Percentiles rank a stretch among this genome's conserved stretches.
These are phyloP conservation scores for Garrulus glandarius DNA, from an alignment of 2,797 vertebrate species.

Conservation along the genomic window DNA sequence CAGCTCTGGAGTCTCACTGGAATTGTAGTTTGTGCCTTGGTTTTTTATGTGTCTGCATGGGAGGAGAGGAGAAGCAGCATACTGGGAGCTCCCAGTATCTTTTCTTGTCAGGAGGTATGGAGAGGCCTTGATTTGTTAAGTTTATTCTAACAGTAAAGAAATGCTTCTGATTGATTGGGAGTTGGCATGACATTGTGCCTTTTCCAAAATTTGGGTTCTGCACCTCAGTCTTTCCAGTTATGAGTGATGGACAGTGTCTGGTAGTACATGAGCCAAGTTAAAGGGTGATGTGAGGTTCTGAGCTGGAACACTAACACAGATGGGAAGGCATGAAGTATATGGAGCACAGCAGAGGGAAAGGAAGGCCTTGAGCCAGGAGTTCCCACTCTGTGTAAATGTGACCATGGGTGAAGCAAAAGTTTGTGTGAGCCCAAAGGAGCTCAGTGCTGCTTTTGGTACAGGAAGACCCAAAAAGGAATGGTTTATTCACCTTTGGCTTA, in stretches of 20 bases:
- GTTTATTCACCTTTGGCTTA: not conserved
- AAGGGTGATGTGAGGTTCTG: rapidly evolving
- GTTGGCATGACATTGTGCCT: not conserved
- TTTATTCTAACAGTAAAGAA: not conserved
- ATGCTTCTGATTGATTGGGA: not conserved
- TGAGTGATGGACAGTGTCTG: not conserved
- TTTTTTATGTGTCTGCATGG: not conserved
- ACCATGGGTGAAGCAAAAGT: not conserved
- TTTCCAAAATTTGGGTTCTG: not conserved
- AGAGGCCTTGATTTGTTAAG: not conserved
- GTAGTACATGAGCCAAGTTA: rapidly evolving
- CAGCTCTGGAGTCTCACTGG: not conserved
- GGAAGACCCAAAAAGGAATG: not conserved
- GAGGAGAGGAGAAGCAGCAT: not conserved
- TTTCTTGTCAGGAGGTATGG: not conserved
- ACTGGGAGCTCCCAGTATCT: not conserved
- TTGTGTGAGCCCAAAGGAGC: not conserved
- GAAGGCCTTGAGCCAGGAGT: not conserved
- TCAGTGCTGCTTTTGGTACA: not conserved
- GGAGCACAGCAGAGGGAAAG: not conserved
- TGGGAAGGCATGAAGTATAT: too few relatives aligned
- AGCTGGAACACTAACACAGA: too few relatives aligned
- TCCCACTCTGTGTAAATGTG: not conserved
- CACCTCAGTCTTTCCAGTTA: not conserved
- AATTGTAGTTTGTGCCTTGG: not conserved